A percentile compares a stretch with the other conserved stretches of the same genome.
These are phyloP conservation scores for Atta texana DNA, from an alignment of 1,140 invertebrate species.

Conservation along the genomic window DNA sequence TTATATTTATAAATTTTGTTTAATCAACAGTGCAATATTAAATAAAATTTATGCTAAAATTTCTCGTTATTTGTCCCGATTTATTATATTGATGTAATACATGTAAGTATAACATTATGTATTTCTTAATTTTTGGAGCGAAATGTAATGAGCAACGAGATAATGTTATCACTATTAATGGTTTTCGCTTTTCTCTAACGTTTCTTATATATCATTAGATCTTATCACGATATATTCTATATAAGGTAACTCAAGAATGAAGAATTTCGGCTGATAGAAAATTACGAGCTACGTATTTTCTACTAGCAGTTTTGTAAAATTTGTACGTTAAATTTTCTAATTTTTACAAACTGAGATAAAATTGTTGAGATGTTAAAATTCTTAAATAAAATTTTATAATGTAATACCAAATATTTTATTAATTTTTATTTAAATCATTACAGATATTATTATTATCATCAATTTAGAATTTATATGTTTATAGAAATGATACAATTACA, in stretches of 20 bases:
- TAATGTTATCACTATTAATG: slow-evolving; percentile 39
- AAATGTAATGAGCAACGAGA: slow-evolving; percentile 27
- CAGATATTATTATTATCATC: no score
- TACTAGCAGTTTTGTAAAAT: neutral
- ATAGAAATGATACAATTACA: no score
- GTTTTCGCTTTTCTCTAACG: slow-evolving; percentile 52
- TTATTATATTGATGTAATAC: no score
- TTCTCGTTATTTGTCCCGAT: no score
- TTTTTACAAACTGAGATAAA: slow-evolving; percentile 13
- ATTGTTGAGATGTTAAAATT: neutral
- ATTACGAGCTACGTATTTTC: slow-evolving; percentile 2
- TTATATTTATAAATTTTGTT: neutral
- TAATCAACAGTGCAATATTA: neutral
- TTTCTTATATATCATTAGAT: slow-evolving; percentile 27
- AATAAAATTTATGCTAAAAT: no score
- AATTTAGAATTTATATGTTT: no score
- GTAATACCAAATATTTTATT: no score
- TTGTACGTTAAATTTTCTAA: neutral
- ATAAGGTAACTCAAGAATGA: neutral
- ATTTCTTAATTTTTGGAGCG: slow-evolving; percentile 41
- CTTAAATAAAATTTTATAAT: neutral
- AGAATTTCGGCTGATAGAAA: slow-evolving; percentile 19
- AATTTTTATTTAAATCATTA: no score
- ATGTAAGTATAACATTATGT: slow-evolving; percentile 39
- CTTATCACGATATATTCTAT: slow-evolving; percentile 46